Conservation (phyloP, 2,797 vertebrate genomes). For the Sebastes itinus region DNA sequence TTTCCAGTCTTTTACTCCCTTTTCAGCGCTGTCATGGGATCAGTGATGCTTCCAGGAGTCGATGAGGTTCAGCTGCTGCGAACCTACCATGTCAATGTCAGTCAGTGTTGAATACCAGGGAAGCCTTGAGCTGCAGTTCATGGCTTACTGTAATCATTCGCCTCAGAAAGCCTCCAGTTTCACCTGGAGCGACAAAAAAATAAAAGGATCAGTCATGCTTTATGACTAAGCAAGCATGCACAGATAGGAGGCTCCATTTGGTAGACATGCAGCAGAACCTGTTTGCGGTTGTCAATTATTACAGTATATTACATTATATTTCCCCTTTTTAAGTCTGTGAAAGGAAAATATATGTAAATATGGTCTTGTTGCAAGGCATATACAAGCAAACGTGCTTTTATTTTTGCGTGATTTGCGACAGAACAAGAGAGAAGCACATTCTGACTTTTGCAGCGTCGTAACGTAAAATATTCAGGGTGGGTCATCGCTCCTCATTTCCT, state of each 20-base stretch:
- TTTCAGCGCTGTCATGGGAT: constrained; percentile 7
- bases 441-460: not conserved
- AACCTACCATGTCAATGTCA: constrained; percentile 32
- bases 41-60: constrained; percentile 21
- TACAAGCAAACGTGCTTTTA: not conserved
- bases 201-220: constrained; percentile 13
- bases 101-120: constrained; percentile 23
- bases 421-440: not conserved
- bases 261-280: not conserved
- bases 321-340: not conserved
- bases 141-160: constrained; percentile 32
- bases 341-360: not conserved
- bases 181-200: not conserved
- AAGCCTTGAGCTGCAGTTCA: constrained; percentile 37
- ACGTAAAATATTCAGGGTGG: not conserved
- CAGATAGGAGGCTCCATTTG: constrained; percentile 5
- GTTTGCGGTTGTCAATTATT: constrained; percentile 4
- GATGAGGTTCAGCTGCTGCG: constrained; percentile 30
- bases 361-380: not conserved
- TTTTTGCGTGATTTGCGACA: not conserved
- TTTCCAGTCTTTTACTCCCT: not conserved
- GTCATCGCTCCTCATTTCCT: constrained; percentile 29
- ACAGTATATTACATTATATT: not conserved
- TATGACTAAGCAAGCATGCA: not conserved
- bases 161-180: constrained; percentile 14